These are phyloP conservation scores for Pseudomugil tenellus DNA, from an alignment of 2,797 vertebrate genomes.

Conservation along the genomic window DNA sequence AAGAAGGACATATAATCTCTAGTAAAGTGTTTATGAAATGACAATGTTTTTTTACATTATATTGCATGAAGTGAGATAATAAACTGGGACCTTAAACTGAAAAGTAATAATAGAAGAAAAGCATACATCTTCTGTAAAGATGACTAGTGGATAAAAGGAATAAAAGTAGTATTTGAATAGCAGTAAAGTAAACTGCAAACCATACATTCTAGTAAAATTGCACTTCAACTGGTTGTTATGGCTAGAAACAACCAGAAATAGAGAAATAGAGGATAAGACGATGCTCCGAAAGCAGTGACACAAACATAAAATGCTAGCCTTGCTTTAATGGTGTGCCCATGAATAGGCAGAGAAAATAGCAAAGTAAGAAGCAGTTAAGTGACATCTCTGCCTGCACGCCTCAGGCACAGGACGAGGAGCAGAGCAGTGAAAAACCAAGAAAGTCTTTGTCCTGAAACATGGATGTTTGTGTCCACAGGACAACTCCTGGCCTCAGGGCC, in stretches of 20 bases:
- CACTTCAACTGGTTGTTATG: constrained; percentile 31
- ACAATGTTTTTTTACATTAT: not conserved
- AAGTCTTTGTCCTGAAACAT: constrained; percentile 48
- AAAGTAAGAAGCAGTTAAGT: constrained; percentile 72
- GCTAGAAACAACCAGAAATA: too few relatives aligned
- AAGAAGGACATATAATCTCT: too few relatives aligned
- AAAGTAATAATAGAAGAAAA: not conserved
- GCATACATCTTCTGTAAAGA: not conserved
- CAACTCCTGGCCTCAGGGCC: constrained; percentile 50
- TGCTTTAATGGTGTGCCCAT: constrained; percentile 67
- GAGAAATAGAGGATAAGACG: constrained; percentile 35
- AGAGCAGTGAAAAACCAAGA: constrained; percentile 49
- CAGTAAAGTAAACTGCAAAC: not conserved
- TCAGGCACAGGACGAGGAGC: constrained; percentile 34
- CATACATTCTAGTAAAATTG: constrained; percentile 6
- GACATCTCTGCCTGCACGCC: constrained; percentile 59
- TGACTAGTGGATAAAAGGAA: not conserved
- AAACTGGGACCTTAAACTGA: not conserved
- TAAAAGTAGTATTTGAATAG: not conserved
- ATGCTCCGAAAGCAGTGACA: constrained; percentile 57
- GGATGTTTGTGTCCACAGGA: constrained; percentile 53
- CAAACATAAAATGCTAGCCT: constrained; percentile 68
- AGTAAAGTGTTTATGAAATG: constrained; percentile 25
- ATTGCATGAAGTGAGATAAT: too few relatives aligned
- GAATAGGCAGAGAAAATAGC: constrained; percentile 75